Base-by-base conservation (phyloP, 2,797 vertebrate species). In the Anabas testudineus region DNA sequence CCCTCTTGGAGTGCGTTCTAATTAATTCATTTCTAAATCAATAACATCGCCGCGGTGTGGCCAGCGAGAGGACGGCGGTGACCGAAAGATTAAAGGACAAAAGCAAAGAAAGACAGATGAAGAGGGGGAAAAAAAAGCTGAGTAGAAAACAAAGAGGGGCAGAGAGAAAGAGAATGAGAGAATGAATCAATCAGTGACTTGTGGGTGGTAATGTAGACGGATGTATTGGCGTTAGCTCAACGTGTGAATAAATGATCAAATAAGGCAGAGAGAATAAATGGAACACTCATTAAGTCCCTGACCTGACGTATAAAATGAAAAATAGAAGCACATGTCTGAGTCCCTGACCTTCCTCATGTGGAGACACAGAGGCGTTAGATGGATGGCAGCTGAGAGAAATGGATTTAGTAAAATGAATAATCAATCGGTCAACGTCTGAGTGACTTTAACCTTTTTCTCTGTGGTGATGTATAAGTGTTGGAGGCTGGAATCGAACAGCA, bases 401-500 rank as follows among this genome's bases (percentile, higher is more conserved):
- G 64, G 78, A 84, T 72, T 68, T 30, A 37, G 15, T 3, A n/a
- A 49, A 66, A 69, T 57, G 26, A 58, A 43, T 0, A 59, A 88
- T 82, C 74, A 75, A 82, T 81, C 22, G 7, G 42, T 16, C 3
- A 2, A 1, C 19, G 39, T 47, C 7, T 22, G 21, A 56, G 66
- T 3, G 37, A 47, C 21, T 14, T 13, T 73, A 67, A 98, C 98
- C 97, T 96, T 97, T 71, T 92, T 94, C 80, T 95, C 93, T 0
- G 95, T 96, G 94, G 97, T 96, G 87, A 97, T 92, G 0, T 98
- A 99, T 12, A 99, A 80, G 78, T 95, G 91, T 54, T 94, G 86
- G 52, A 80, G 90, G 32, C 79, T 74, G 47, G 82, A 79, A 21
- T 97, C 96, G 48, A 99, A 94, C 51, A 95, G 93, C 39, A 99